Base-by-base conservation (phyloP, 2,113 vertebrate species). In the Oophaga pumilio region DNA sequence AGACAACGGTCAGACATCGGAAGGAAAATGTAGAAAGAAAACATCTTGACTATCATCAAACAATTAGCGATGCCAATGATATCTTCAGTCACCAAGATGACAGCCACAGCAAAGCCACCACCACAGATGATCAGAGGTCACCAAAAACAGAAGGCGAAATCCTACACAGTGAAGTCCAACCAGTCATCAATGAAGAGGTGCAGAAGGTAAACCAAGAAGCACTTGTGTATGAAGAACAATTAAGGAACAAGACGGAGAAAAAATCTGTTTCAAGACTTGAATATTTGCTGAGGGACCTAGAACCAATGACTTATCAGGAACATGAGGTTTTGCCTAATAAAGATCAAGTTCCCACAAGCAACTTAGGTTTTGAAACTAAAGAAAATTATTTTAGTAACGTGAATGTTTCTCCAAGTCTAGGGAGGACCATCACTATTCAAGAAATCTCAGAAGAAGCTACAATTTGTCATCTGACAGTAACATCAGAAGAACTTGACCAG, bases 1-100 rank as follows among this genome's bases (percentile, higher is more conserved):
- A 83, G 69, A 53, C n/a, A 28, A n/a, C 28, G 43, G 33, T 82
- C 33, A 81, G 66, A 73, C 69, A 62, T 71, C 69, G 85, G 26
- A 80, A 56, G 52, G 50, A 52, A 10, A 53, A 59, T 5, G 14
- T 18, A 20, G 26, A 24, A 4, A n/a, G 28, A 33, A 64, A 11
- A 53, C 49, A 7, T 9, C 71, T 8, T 9, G 68, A 82, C 22
- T 24, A 20, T 11, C 66, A 62, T 8, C 73, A 52, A 50, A 26
- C 18, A 49, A 28, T 12, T 8, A 50, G 22, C 8, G 71, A 85
- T 6, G 28, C 14, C 17, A 52, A 17, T 26, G 10, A 84, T 50
- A 28, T 11, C 6, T 4, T 56, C 4, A 26, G 56, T 60, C 52
- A 8, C 22, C 24, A 60, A 82, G 18, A 66, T 53, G 14, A 53